Evolutionary conservation across 23 tunicate genomes (phyloP).

Genomic region (Styela plicata): DNA sequence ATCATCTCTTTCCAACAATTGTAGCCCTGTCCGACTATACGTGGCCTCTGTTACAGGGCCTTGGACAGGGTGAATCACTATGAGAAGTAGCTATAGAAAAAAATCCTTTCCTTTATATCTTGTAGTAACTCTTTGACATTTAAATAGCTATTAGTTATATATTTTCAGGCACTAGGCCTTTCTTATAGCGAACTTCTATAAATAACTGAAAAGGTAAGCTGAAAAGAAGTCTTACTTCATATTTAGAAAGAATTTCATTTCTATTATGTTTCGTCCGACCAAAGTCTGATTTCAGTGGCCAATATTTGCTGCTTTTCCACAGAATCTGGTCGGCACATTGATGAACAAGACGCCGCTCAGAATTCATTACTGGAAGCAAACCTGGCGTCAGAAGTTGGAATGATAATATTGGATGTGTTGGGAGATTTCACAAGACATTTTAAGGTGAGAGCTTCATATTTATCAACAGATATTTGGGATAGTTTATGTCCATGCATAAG

Average conservation of each 20-base stretch:
- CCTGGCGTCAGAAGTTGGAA: conserved; percentile 66
- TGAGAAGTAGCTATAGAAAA: too few species aligned
- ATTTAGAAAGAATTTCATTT: background rate
- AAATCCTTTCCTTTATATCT: too few species aligned
- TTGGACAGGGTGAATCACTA: too few species aligned
- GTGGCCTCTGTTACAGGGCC: too few species aligned
- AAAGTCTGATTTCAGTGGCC: background rate
- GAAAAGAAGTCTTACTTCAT: background rate
- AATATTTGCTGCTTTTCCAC: conserved; percentile 13
- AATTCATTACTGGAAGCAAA: conserved; percentile 49
- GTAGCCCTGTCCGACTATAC: too few species aligned
- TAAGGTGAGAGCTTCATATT: conserved; percentile 43
- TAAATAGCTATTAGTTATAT: too few species aligned
- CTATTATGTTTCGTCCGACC: background rate
- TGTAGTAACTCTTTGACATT: too few species aligned
- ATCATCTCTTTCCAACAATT: too few species aligned
- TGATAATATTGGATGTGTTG: conserved; percentile 73
- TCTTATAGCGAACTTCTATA: too few species aligned
- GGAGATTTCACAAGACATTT: conserved; percentile 73
- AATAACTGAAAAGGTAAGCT: background rate
- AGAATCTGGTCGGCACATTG: conserved; percentile 48
- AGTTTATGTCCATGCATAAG: too few species aligned
- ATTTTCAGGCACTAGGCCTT: too few species aligned
- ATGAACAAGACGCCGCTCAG: conserved; percentile 50
- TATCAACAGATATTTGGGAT: too few species aligned